Conservation (phyloP, 2,797 vertebrate genomes). For the Poeciliopsis presidionis region DNA sequence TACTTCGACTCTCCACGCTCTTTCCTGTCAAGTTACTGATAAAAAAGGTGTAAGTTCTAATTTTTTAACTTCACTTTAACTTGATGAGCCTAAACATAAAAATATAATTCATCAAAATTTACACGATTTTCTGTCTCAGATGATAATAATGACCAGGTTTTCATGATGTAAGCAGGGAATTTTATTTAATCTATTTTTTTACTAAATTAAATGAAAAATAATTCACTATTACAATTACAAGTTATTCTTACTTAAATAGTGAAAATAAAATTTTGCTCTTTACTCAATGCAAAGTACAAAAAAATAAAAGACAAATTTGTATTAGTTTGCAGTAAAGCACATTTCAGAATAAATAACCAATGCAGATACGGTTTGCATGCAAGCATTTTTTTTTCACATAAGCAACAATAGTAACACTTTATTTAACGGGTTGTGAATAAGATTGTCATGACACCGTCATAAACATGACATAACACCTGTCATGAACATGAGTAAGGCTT, state of each 20-base stretch:
- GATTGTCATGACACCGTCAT: no score
- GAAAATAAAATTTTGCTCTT: slow-evolving; percentile 14
- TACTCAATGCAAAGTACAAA: slow-evolving; percentile 48
- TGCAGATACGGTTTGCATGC: slow-evolving; percentile 52
- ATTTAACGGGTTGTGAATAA: no score
- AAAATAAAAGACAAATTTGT: not conserved
- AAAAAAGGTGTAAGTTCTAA: not conserved
- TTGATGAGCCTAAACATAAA: not conserved
- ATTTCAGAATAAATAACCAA: slow-evolving; percentile 72
- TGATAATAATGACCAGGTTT: not conserved
- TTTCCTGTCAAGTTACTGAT: not conserved
- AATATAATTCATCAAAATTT: not conserved
- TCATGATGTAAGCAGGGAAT: slow-evolving; percentile 24
- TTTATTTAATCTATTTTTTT: slow-evolving; percentile 57
- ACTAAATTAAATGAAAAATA: slow-evolving; percentile 39
- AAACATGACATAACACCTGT: no score
- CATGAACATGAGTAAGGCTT: no score
- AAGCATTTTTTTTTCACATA: slow-evolving; percentile 45
- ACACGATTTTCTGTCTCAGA: not conserved
- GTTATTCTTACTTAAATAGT: slow-evolving; percentile 51
- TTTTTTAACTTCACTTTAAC: not conserved
- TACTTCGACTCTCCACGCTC: not conserved
- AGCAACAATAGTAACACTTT: slow-evolving; percentile 3
- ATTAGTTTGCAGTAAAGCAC: slow-evolving; percentile 34
- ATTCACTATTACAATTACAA: slow-evolving; percentile 42